These are phyloP conservation scores for Megathymus violae DNA, from an alignment of 1,140 invertebrate genomes.

Conservation along the genomic window DNA sequence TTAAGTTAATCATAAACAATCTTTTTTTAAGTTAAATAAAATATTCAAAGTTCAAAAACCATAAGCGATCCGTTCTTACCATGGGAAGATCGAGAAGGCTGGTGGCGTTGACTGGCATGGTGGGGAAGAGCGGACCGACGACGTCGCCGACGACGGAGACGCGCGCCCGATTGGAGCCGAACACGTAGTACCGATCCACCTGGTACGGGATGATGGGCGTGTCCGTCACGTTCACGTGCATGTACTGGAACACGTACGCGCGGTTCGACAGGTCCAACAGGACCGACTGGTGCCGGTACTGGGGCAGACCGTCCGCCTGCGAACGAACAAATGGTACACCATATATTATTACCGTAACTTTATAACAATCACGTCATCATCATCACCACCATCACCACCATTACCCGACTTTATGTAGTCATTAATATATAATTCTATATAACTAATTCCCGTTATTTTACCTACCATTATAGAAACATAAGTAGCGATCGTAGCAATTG, in stretches of 20 bases:
- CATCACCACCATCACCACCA: too few species aligned
- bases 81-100: constrained; percentile 92
- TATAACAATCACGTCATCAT: too few species aligned
- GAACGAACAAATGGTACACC: constrained; percentile 43
- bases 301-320: constrained; percentile 95
- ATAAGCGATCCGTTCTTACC: constrained; percentile 79
- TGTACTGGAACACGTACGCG: constrained; percentile 96
- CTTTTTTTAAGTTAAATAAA: too few species aligned
- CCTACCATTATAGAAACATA: too few species aligned
- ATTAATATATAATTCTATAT: too few species aligned
- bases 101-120: constrained; percentile 94
- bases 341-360: too few species aligned
- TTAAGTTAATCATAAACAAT: too few species aligned
- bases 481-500: too few species aligned
- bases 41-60: too few species aligned
- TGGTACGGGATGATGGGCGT: constrained; percentile 95
- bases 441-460: too few species aligned
- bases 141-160: constrained; percentile 97
- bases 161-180: constrained; percentile 94
- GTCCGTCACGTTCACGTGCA: constrained; percentile 97
- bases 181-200: constrained; percentile 93
- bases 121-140: constrained; percentile 96
- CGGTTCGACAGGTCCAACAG: constrained; percentile 96
- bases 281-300: constrained; percentile 95
- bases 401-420: too few species aligned